Conservation (phyloP, 2,888 invertebrate genomes). For the Lasioglossum leucozonium region DNA sequence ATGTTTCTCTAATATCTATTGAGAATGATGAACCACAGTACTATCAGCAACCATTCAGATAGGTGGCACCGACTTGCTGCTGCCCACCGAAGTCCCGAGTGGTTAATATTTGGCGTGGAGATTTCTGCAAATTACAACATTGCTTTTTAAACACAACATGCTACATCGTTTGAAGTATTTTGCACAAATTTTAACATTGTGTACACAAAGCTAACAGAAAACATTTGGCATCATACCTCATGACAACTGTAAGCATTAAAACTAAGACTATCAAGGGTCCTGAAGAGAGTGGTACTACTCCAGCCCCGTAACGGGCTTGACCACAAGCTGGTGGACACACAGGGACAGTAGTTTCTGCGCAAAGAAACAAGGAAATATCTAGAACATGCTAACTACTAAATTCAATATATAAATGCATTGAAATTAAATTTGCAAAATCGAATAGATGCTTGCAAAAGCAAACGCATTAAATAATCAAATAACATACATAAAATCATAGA, state of each 20-base stretch:
- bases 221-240: slow-evolving; percentile 80
- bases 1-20: slow-evolving; percentile 60
- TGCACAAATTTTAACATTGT: background rate
- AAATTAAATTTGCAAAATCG: slow-evolving; percentile 22
- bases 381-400: slow-evolving; percentile 78
- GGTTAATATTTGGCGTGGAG: slow-evolving; percentile 90
- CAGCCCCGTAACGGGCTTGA: slow-evolving; percentile 87
- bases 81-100: slow-evolving; percentile 87
- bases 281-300: slow-evolving; percentile 86
- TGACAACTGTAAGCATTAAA: slow-evolving; percentile 85
- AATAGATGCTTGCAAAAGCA: background rate
- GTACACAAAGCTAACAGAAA: background rate
- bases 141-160: background rate
- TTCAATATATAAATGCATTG: slow-evolving; percentile 24
- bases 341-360: slow-evolving; percentile 94
- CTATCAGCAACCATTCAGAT: slow-evolving; percentile 77
- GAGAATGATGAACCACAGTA: slow-evolving; percentile 69
- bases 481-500: background rate
- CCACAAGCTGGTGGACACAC: slow-evolving; percentile 97
- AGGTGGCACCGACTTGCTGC: slow-evolving; percentile 79
- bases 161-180: background rate
- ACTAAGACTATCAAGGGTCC: slow-evolving; percentile 84
- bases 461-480: background rate
- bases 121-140: slow-evolving; percentile 86
- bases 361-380: slow-evolving; percentile 80